A percentile compares a stretch with the other conserved stretches of the same genome.
Conservation (phyloP, 2,113 vertebrate genomes). For the Archocentrus centrarchus region DNA sequence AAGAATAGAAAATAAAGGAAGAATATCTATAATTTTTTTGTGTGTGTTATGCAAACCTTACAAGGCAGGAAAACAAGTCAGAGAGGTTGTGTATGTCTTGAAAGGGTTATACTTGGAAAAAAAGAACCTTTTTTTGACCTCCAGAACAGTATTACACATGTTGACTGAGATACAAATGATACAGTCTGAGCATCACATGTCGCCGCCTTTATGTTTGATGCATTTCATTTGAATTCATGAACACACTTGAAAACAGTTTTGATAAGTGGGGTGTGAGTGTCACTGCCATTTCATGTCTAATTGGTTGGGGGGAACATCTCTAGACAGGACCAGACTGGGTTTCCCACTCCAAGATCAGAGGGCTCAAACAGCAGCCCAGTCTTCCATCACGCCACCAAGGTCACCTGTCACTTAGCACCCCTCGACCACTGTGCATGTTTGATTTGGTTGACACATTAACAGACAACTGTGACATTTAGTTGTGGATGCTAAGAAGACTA, state of each 20-base stretch:
- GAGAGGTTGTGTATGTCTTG: background rate
- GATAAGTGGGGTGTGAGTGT: slow-evolving; percentile 74
- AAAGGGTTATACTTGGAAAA: slow-evolving; percentile 25
- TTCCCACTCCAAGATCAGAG: slow-evolving; percentile 75
- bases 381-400: slow-evolving; percentile 79
- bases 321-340: slow-evolving; percentile 72
- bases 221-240: slow-evolving; percentile 77
- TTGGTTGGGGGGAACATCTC: slow-evolving; percentile 68
- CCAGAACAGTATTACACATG: slow-evolving; percentile 43
- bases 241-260: slow-evolving; percentile 70
- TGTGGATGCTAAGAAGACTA: slow-evolving; percentile 66
- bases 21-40: slow-evolving; percentile 15
- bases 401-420: slow-evolving; percentile 79
- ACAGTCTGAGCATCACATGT: slow-evolving; percentile 28
- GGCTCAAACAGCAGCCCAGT: slow-evolving; percentile 70
- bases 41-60: slow-evolving; percentile 57
- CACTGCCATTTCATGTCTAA: slow-evolving; percentile 77
- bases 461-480: slow-evolving; percentile 83
- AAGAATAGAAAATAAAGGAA: slow-evolving; percentile 43
- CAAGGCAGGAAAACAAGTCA: slow-evolving; percentile 4
- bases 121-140: slow-evolving; percentile 45
- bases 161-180: slow-evolving; percentile 48
- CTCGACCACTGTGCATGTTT: slow-evolving; percentile 76
- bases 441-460: slow-evolving; percentile 81
- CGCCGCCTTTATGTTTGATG: slow-evolving; percentile 44